Percentiles rank a stretch among this genome's conserved stretches.
These are phyloP conservation scores for Cheilosia vernalis DNA, from an alignment of 2,888 invertebrate species.

Conservation along the genomic window DNA sequence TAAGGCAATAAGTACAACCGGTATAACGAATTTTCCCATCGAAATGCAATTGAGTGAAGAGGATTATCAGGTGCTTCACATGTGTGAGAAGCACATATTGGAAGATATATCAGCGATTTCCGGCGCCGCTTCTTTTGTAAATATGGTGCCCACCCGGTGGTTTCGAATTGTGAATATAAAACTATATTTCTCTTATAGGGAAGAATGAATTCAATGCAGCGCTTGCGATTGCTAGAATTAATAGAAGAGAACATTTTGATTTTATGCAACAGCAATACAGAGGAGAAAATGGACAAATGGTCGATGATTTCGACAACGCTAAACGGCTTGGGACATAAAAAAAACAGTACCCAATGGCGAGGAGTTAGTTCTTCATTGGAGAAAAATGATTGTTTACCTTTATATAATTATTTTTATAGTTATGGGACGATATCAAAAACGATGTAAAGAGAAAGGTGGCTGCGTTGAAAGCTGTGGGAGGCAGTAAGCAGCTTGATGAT, in stretches of 20 bases:
- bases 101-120: neutral
- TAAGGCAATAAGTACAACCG: neutral
- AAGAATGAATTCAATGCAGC: neutral
- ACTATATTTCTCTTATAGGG: neutral
- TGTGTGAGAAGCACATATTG: conserved; percentile 16
- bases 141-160: neutral
- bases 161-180: neutral
- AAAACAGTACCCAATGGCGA: conserved; percentile 6
- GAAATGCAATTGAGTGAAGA: conserved; percentile 29
- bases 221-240: neutral
- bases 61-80: conserved; percentile 20
- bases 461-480: neutral
- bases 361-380: neutral
- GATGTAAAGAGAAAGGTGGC: neutral
- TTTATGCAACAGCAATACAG: conserved; percentile 1
- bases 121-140: neutral
- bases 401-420: neutral
- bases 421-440: conserved; percentile 11
- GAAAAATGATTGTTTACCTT: too few species aligned
- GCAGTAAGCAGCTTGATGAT: neutral
- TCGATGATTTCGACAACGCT: neutral
- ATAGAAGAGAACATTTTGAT: neutral
- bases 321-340: conserved; percentile 12
- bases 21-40: neutral
- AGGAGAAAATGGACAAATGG: conserved; percentile 4